A percentile compares a stretch with the other conserved stretches of the same genome.
These are phyloP conservation scores for Zaprionus lachaisei DNA, from an alignment of 1,140 invertebrate genomes.

Conservation along the genomic window DNA sequence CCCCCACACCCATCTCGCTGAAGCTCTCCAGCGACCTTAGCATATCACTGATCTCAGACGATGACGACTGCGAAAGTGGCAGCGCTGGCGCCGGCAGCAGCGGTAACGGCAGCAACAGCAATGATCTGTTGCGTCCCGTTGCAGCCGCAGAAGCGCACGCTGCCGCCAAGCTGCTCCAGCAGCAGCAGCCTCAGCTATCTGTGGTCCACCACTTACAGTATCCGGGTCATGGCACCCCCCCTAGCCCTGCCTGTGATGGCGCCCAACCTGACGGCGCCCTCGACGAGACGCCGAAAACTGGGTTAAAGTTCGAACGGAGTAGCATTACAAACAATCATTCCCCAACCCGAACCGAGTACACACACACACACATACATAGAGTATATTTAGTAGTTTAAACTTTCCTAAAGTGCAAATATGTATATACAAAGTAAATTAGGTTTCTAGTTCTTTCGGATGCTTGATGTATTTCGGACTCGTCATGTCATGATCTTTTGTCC, in stretches of 20 bases:
- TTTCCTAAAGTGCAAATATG: conserved; percentile 48
- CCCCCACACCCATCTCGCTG: conserved; percentile 71
- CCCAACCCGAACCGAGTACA: conserved; percentile 12
- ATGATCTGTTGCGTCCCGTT: conserved; percentile 54
- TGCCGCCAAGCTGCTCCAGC: conserved; percentile 67
- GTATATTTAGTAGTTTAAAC: conserved; percentile 11
- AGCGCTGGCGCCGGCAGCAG: conserved; percentile 23
- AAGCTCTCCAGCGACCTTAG: conserved; percentile 81
- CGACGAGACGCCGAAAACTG: conserved; percentile 51
- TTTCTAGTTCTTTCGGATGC: background rate
- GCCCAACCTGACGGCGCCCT: conserved; percentile 14
- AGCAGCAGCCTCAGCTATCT: conserved; percentile 71
- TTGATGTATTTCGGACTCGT: conserved; percentile 6
- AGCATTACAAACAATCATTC: conserved; percentile 39
- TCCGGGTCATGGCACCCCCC: conserved; percentile 48
- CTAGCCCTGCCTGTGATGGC: conserved; percentile 64
- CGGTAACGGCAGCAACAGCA: background rate
- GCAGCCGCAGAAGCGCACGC: conserved; percentile 63
- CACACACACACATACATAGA: background rate
- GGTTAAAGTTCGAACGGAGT: conserved; percentile 37
- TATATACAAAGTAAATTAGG: conserved; percentile 40
- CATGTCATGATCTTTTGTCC: background rate
- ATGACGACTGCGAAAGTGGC: conserved; percentile 72
- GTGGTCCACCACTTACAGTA: conserved; percentile 73
- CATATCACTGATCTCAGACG: conserved; percentile 84